These are phyloP conservation scores for Leptarthrus brevirostris DNA, from an alignment of 2,888 invertebrate genomes.

Conservation along the genomic window DNA sequence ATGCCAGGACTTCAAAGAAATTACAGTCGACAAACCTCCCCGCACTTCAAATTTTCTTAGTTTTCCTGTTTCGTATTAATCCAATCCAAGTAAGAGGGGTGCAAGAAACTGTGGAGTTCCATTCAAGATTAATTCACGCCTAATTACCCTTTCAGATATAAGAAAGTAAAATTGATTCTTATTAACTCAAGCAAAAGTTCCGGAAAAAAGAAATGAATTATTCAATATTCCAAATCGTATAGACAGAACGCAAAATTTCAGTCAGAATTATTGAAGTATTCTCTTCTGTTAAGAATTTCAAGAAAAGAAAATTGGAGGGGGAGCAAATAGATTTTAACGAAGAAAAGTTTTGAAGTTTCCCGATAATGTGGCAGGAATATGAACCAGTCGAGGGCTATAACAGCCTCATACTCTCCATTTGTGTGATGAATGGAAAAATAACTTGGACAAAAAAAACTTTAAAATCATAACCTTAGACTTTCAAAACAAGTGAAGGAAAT, in stretches of 20 bases:
- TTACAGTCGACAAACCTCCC: background rate
- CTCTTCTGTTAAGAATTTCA: too few relatives aligned
- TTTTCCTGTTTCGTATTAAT: background rate
- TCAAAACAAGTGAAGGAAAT: conserved; percentile 14
- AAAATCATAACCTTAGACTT: conserved; percentile 13
- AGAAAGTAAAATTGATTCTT: background rate
- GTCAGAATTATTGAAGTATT: too few relatives aligned
- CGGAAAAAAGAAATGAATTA: background rate
- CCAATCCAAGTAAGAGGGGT: background rate
- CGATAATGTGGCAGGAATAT: background rate
- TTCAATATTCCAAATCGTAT: background rate
- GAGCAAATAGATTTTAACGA: background rate
- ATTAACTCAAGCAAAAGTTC: background rate
- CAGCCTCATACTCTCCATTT: background rate
- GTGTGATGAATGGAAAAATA: background rate
- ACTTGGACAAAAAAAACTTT: background rate
- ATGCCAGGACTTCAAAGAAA: conserved; percentile 27
- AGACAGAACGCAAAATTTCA: too few relatives aligned
- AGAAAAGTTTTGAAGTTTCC: background rate
- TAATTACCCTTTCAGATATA: too few relatives aligned
- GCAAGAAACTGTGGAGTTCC: background rate
- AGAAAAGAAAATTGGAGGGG: background rate
- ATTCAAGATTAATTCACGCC: background rate
- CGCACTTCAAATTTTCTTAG: background rate
- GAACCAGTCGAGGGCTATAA: background rate